A percentile compares a stretch with the other conserved stretches of the same genome.
These are phyloP conservation scores for Perccottus glenii DNA, from an alignment of 2,113 vertebrate species.

Conservation along the genomic window DNA sequence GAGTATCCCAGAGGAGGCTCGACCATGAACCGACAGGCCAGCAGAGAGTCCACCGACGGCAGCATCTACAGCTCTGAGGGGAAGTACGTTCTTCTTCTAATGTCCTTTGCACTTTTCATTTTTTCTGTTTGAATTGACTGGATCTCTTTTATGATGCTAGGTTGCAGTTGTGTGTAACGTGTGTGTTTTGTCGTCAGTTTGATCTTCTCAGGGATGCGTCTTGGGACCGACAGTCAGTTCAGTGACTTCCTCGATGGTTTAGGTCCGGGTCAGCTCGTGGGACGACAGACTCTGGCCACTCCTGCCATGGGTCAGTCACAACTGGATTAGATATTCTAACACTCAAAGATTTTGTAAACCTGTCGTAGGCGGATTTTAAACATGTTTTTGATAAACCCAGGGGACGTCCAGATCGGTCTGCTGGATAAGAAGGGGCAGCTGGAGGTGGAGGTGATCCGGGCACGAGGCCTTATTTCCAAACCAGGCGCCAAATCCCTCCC, in stretches of 20 bases:
- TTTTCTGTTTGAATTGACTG: too few relatives aligned
- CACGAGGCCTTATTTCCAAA: constrained; percentile 94
- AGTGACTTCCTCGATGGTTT: constrained; percentile 98
- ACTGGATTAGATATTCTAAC: too few relatives aligned
- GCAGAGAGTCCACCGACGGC: constrained; percentile 94
- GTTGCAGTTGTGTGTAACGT: not conserved
- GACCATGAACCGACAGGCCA: constrained; percentile 93
- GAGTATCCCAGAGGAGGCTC: constrained; percentile 87
- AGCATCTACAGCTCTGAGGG: constrained; percentile 99
- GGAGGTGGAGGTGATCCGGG: constrained; percentile 98
- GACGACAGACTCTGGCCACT: constrained; percentile 95
- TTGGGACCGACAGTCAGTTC: constrained; percentile 97
- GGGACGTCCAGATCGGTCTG: constrained; percentile 98
- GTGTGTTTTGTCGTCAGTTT: constrained; percentile 80
- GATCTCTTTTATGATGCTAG: not conserved
- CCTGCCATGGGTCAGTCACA: constrained; percentile 93
- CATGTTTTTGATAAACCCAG: constrained; percentile 66
- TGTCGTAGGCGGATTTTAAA: too few relatives aligned
- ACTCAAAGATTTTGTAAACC: too few relatives aligned
- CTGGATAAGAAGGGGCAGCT: constrained; percentile 97
- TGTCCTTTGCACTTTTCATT: not conserved
- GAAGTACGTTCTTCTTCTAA: constrained; percentile 83
- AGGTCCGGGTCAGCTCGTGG: constrained; percentile 95
- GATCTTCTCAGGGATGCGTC: constrained; percentile 96
- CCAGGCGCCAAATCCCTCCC: constrained; percentile 97